Percentiles rank a stretch among this genome's conserved stretches.
phyloP scores from a whole-genome alignment of 2,113 vertebrate genomes.

The Protomyctophum bolini region DNA sequence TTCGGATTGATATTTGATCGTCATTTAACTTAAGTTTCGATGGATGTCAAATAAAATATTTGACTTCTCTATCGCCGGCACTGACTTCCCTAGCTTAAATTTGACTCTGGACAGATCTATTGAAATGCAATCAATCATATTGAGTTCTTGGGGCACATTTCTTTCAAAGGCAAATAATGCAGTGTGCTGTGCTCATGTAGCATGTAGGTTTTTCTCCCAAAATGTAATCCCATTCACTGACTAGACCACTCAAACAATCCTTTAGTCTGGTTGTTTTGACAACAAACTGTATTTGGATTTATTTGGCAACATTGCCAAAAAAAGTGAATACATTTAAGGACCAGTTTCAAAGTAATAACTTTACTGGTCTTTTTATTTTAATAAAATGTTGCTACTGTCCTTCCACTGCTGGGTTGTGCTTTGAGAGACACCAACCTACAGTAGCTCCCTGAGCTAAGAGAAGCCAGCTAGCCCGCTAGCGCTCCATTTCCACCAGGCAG shows the following conservation, averaged over 20 bases:
- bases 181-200: background rate
- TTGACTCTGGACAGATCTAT: too few species aligned
- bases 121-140: slow-evolving; percentile 26
- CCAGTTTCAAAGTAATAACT: slow-evolving; percentile 30
- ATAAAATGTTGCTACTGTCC: slow-evolving; percentile 41
- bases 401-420: slow-evolving; percentile 12
- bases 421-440: slow-evolving; percentile 35
- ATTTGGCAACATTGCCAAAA: slow-evolving; percentile 22
- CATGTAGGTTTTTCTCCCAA: background rate
- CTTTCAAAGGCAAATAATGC: background rate
- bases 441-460: slow-evolving; percentile 40
- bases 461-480: background rate
- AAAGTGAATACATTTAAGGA: slow-evolving; percentile 24
- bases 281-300: background rate
- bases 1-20: slow-evolving; percentile 43
- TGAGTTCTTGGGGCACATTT: slow-evolving; percentile 10
- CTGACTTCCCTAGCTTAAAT: background rate
- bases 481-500: slow-evolving; percentile 17
- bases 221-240: background rate
- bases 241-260: background rate
- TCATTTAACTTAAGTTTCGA: slow-evolving; percentile 37
- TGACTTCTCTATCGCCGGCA: slow-evolving; percentile 19
- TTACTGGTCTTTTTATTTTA: slow-evolving; percentile 37
- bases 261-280: background rate
- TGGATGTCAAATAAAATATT: slow-evolving; percentile 25